Evolutionary conservation across 1,140 invertebrate genomes (phyloP).

Genomic region (Aphaenogaster ashmeadi): DNA sequence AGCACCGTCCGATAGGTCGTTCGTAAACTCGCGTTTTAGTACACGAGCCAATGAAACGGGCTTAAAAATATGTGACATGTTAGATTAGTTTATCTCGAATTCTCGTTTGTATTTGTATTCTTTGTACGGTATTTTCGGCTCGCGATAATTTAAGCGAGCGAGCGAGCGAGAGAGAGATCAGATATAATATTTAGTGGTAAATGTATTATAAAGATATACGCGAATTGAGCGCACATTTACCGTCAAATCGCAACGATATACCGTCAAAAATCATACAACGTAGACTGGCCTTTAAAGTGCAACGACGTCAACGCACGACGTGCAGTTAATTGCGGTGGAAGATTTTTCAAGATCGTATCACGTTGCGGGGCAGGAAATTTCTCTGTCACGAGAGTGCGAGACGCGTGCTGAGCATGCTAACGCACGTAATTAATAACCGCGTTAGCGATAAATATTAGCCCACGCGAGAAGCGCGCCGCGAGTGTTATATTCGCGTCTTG

Average conservation of each 20-base stretch:
- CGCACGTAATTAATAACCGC: slow-evolving; percentile 53
- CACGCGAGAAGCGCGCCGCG: slow-evolving; percentile 11
- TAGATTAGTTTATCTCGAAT: slow-evolving; percentile 12
- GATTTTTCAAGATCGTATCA: slow-evolving; percentile 61
- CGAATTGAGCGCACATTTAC: background rate
- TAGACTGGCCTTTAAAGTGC: background rate
- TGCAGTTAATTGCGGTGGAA: slow-evolving; percentile 52
- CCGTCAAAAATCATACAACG: background rate
- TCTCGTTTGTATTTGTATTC: background rate
- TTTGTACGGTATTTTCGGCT: background rate
- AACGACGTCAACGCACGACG: slow-evolving; percentile 28
- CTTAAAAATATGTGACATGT: background rate
- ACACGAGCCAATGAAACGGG: background rate
- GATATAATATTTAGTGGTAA: background rate
- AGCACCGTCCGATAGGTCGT: slow-evolving; percentile 23
- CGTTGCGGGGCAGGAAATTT: slow-evolving; percentile 25
- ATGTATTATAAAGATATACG: background rate
- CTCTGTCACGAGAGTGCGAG: slow-evolving; percentile 44
- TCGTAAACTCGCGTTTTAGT: background rate
- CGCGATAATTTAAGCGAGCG: background rate
- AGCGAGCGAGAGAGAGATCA: background rate
- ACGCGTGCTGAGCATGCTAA: slow-evolving; percentile 49
- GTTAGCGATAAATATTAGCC: slow-evolving; percentile 41
- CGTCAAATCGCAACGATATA: background rate
- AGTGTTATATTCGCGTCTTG: background rate